A percentile compares a stretch with the other conserved stretches of the same genome.
phyloP scores from a whole-genome alignment of 2,113 vertebrate genomes.

The Pterophyllum scalare region DNA sequence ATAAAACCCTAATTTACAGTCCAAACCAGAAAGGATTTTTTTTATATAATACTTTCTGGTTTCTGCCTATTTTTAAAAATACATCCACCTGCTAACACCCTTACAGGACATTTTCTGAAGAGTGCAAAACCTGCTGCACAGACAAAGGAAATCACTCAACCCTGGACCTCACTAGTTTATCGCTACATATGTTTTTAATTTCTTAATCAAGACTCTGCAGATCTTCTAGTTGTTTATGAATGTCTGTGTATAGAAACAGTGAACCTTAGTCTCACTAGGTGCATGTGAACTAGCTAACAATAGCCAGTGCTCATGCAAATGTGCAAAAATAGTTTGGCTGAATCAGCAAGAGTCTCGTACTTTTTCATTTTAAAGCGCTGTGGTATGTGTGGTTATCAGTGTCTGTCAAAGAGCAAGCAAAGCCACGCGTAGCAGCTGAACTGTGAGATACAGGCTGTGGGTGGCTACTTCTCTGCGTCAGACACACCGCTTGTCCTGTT shows the following conservation, averaged over 20 bases:
- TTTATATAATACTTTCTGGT: background rate
- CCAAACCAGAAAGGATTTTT: background rate
- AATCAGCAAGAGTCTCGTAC: background rate
- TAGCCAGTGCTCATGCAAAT: accelerated
- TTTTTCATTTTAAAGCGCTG: background rate
- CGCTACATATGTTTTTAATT: background rate
- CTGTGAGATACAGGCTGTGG: constrained; percentile 28
- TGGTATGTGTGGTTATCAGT: background rate
- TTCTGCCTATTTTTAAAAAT: too few relatives aligned
- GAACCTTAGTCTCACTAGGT: background rate
- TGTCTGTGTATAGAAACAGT: background rate
- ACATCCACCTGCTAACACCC: background rate
- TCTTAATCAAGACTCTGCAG: background rate
- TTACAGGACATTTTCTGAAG: background rate
- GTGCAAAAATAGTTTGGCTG: background rate
- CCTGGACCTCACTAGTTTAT: background rate
- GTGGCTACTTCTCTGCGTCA: constrained; percentile 20
- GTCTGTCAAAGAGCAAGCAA: constrained; percentile 11
- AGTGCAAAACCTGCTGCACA: accelerated
- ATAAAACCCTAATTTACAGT: background rate
- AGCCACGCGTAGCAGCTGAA: background rate
- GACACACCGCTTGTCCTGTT: constrained; percentile 15
- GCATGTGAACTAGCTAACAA: background rate
- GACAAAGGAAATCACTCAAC: background rate
- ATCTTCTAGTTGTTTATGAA: background rate